Percentiles rank a stretch among this genome's conserved stretches.
These are phyloP conservation scores for Drosophila quasianomalipes DNA, from an alignment of 2,888 invertebrate species.

Conservation along the genomic window DNA sequence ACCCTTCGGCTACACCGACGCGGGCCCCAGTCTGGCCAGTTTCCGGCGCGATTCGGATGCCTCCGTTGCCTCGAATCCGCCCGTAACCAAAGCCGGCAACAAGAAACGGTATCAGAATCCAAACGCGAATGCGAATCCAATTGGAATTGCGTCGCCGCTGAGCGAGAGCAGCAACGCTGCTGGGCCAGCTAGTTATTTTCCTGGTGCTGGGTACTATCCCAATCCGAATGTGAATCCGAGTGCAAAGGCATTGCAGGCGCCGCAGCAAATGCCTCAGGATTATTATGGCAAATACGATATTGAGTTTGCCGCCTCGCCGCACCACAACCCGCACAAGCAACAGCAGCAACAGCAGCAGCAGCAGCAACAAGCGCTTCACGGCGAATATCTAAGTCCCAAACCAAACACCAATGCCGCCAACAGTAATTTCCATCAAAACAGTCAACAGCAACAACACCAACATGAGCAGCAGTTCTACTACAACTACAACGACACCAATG, in stretches of 20 bases:
- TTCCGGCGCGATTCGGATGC: conserved; percentile 76
- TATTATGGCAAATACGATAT: conserved; percentile 85
- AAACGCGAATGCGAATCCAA: conserved; percentile 45
- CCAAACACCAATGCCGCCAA: conserved; percentile 68
- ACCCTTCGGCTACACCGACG: conserved; percentile 82
- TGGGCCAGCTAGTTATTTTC: conserved; percentile 75
- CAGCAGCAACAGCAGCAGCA: conserved; percentile 54
- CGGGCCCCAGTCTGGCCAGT: conserved; percentile 67
- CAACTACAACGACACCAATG: conserved; percentile 81
- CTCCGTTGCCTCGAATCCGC: conserved; percentile 64
- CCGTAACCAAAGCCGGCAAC: conserved; percentile 52
- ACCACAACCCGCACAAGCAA: conserved; percentile 65
- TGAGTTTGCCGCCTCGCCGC: conserved; percentile 76
- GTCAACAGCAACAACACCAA: conserved; percentile 76
- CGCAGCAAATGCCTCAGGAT: conserved; percentile 77
- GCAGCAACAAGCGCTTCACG: conserved; percentile 55
- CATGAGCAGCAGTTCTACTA: conserved; percentile 82
- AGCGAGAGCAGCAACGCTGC: conserved; percentile 39
- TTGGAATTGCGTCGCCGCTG: conserved; percentile 56
- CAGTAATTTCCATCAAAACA: conserved; percentile 72
- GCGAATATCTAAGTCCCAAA: conserved; percentile 82
- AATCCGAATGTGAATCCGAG: conserved; percentile 60
- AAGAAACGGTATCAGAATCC: conserved; percentile 78
- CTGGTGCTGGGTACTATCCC: conserved; percentile 81
- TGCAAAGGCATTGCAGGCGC: conserved; percentile 60